Percentiles rank a stretch among this genome's conserved stretches.
These are phyloP conservation scores for Acronicta alni DNA, from an alignment of 2,888 invertebrate species.

Conservation along the genomic window DNA sequence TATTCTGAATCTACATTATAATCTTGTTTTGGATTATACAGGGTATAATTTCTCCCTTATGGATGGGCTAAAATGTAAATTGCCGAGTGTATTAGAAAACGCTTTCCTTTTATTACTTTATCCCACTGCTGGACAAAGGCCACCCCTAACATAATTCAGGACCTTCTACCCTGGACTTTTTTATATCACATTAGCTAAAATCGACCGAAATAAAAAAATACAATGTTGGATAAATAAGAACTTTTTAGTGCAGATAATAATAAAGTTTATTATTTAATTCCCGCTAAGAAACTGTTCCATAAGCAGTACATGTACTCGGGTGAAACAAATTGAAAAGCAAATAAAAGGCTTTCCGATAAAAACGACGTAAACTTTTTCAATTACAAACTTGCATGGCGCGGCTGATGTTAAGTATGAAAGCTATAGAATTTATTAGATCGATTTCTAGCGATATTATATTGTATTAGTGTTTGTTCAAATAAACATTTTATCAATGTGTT, in stretches of 20 bases:
- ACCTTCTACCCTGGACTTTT: background rate
- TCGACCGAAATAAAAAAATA: too few relatives aligned
- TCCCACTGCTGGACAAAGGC: slow-evolving; percentile 1
- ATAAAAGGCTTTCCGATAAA: slow-evolving; percentile 67
- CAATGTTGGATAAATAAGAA: background rate
- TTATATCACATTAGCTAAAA: too few relatives aligned
- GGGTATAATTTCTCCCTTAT: slow-evolving; percentile 9
- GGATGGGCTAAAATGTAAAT: slow-evolving; percentile 32
- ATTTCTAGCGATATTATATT: slow-evolving; percentile 68
- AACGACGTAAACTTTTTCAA: slow-evolving; percentile 85
- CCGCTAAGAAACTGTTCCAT: slow-evolving; percentile 49
- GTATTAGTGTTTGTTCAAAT: too few relatives aligned
- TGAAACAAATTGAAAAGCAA: slow-evolving; percentile 69
- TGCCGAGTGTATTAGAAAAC: slow-evolving; percentile 13
- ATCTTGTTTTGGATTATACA: slow-evolving; percentile 16
- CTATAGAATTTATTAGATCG: slow-evolving; percentile 55
- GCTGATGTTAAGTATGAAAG: slow-evolving; percentile 73
- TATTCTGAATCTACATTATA: slow-evolving; percentile 5
- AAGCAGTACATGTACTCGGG: slow-evolving; percentile 56
- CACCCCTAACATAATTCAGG: slow-evolving; percentile 7
- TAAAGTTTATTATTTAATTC: slow-evolving; percentile 36
- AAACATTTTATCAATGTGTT: too few relatives aligned
- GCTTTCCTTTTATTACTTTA: slow-evolving; percentile 19
- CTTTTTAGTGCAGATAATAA: background rate
- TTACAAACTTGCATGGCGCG: slow-evolving; percentile 85